Conservation (phyloP, 2,113 vertebrate genomes). For the Hypanus sabinus region DNA sequence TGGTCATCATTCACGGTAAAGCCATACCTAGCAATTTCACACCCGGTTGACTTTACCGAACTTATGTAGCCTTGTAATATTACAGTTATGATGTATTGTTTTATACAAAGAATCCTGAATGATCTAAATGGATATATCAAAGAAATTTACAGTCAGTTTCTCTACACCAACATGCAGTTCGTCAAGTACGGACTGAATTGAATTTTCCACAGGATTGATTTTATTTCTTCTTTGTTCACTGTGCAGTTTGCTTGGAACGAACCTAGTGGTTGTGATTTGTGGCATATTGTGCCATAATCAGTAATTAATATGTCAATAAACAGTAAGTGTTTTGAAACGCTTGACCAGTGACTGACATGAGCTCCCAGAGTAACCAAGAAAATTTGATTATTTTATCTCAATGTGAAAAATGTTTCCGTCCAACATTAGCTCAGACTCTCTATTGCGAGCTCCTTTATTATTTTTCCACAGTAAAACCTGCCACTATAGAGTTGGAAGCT, state of each 20-base stretch:
- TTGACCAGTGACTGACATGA: slow-evolving; percentile 33
- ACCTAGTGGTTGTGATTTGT: slow-evolving; percentile 33
- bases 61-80: slow-evolving; percentile 35
- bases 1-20: slow-evolving; percentile 30
- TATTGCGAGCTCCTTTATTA: not conserved
- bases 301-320: slow-evolving; percentile 37
- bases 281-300: slow-evolving; percentile 34
- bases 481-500: not conserved
- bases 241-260: slow-evolving; percentile 33
- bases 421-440: not conserved
- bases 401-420: slow-evolving; percentile 31
- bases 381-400: slow-evolving; percentile 17
- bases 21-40: slow-evolving; percentile 33
- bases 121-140: slow-evolving; percentile 36
- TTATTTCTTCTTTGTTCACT: slow-evolving; percentile 29
- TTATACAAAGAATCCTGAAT: slow-evolving; percentile 33
- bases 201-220: slow-evolving; percentile 36
- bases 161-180: slow-evolving; percentile 25
- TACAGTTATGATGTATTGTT: slow-evolving; percentile 36
- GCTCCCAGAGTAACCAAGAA: slow-evolving; percentile 28
- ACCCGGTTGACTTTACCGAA: slow-evolving; percentile 21
- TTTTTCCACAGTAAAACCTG: not conserved
- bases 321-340: slow-evolving; percentile 34
- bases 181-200: slow-evolving; percentile 34
- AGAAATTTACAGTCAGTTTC: slow-evolving; percentile 32